Base-by-base conservation (phyloP, 1,140 invertebrate species). In the Papilio aristodemus region DNA sequence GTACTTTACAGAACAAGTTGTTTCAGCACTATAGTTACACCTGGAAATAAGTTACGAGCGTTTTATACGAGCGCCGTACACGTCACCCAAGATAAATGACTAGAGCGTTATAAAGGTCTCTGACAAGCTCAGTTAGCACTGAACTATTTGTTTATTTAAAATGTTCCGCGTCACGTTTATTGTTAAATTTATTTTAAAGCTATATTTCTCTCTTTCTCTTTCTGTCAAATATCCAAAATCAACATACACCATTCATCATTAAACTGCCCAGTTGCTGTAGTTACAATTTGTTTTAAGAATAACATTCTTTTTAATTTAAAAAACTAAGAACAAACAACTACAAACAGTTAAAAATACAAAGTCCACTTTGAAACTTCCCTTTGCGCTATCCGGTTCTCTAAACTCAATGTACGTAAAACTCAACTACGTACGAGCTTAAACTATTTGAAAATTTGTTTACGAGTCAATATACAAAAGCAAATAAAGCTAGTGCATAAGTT, bases 381-480 rank as follows among this genome's bases (percentile, higher is more conserved):
- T 1, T 50, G 17, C 46, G 46, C 46, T 50, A 22, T 22, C 17
- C 46, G 1, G 27, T 32, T 32, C 27, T 32, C 27, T 32, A 6
- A 32, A 32, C 19, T 50, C 14, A 50, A 22, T 17, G 19, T 8
- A 50, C 46, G 46, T 50, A 22, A 22, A 50, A 50, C 46, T 50
- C 46, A 22, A 19, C 41, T 14, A 46, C 46, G 10, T 50, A 50
- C 19, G 46, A 50, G 46, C 46, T 50, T 50, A 50, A 50, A 22
- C 17, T 50, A 50, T 50, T 50, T 22, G 17, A 22, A 4, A 22
- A 50, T 50, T 50, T 46, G 43, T 46, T 46, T 50, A 17, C 19
- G 46, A 50, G 46, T 50, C 46, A 50, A 50, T 50, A 50, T 50
- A 50, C 46, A 50, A 50, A 50, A 22, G 46, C 17, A 50, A 50